A percentile compares a stretch with the other conserved stretches of the same genome.
Conservation (phyloP, 2,888 invertebrate genomes). For the Sphaerophoria taeniata region DNA sequence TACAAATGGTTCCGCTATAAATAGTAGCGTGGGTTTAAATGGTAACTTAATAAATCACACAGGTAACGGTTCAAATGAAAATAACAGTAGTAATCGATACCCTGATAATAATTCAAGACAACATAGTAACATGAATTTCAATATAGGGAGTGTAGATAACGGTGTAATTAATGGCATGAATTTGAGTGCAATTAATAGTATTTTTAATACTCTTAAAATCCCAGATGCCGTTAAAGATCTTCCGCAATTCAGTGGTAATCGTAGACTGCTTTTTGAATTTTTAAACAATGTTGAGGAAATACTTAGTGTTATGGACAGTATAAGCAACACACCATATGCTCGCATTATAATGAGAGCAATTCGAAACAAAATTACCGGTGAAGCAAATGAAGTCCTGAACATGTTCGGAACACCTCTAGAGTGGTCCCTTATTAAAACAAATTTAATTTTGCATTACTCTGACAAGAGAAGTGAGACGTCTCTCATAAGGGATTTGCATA, state of each 20-base stretch:
- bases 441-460: constrained; percentile 32
- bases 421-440: background rate
- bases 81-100: background rate
- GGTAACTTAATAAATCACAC: background rate
- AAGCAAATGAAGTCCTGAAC: constrained; percentile 24
- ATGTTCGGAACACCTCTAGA: constrained; percentile 23
- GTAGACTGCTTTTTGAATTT: constrained; percentile 5
- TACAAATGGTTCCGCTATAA: background rate
- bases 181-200: background rate
- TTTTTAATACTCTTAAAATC: background rate
- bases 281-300: constrained; percentile 18
- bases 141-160: background rate
- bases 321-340: constrained; percentile 17
- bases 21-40: background rate
- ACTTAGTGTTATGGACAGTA: background rate
- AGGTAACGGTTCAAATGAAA: background rate
- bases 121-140: background rate
- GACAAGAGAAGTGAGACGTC: constrained; percentile 26
- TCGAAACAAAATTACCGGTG: constrained; percentile 9
- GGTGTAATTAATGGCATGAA: background rate
- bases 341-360: constrained; percentile 16
- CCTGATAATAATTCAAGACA: too few species aligned
- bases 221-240: constrained; percentile 30
- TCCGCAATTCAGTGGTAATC: constrained; percentile 10
- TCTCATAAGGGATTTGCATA: constrained; percentile 17